A percentile compares a stretch with the other conserved stretches of the same genome.
Conservation (phyloP, 2,797 vertebrate genomes). For the Mus minutoides region DNA sequence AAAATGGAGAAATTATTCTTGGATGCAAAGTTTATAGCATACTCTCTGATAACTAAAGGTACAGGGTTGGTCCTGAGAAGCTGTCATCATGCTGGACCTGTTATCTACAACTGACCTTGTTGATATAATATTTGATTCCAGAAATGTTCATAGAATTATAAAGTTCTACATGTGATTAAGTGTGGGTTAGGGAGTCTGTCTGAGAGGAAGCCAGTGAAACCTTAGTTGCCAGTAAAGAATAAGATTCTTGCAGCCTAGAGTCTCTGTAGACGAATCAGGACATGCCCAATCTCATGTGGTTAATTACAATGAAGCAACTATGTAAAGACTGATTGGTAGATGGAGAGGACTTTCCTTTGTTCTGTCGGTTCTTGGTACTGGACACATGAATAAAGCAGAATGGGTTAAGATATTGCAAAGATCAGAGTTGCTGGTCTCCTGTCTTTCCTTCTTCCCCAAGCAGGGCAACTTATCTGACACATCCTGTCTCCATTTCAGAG, state of each 20-base stretch:
- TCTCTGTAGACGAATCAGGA: neutral
- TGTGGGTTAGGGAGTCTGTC: neutral
- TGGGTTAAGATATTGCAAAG: neutral
- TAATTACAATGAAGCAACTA: neutral
- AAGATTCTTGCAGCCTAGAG: neutral
- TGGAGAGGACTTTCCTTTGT: neutral
- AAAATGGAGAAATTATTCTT: neutral
- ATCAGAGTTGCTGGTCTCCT: fast-evolving
- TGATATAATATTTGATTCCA: neutral
- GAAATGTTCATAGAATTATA: neutral
- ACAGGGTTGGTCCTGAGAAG: neutral
- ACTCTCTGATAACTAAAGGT: neutral
- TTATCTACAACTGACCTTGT: neutral
- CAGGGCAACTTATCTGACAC: neutral
- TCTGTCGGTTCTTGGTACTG: neutral
- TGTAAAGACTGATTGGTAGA: neutral
- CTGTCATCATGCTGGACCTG: neutral
- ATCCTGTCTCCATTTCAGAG: neutral
- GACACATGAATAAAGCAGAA: neutral
- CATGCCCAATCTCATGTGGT: neutral
- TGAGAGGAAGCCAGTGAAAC: neutral
- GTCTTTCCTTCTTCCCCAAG: neutral
- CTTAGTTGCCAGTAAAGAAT: neutral
- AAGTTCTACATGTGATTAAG: neutral
- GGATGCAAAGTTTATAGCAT: neutral